These are phyloP conservation scores for Melanotaenia duboulayi DNA, from an alignment of 2,113 vertebrate genomes.

Conservation along the genomic window DNA sequence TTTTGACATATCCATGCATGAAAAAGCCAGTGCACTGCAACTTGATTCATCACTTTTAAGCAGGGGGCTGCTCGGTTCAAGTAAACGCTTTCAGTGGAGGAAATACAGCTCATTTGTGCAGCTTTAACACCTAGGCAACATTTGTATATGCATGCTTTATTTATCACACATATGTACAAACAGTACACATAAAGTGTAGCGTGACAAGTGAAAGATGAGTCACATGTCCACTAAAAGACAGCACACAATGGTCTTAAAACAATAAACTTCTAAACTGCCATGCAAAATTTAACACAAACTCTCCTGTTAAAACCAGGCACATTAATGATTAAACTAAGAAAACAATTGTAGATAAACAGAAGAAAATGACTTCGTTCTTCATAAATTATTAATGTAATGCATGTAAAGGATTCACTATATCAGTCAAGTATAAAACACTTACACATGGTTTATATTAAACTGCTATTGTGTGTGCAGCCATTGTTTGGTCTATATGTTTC, in stretches of 20 bases:
- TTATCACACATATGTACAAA: neutral
- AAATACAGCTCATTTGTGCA: neutral
- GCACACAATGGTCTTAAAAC: neutral
- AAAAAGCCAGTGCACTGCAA: conserved; percentile 20
- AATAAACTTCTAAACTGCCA: neutral
- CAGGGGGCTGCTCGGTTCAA: conserved; percentile 6
- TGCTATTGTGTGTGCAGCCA: neutral
- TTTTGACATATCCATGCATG: conserved; percentile 10
- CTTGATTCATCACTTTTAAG: conserved; percentile 28
- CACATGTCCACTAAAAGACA: neutral
- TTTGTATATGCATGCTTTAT: neutral
- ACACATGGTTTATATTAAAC: neutral
- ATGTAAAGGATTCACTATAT: neutral
- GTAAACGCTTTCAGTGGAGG: conserved; percentile 11
- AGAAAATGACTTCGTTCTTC: neutral
- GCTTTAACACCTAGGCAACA: conserved; percentile 7
- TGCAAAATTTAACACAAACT: neutral
- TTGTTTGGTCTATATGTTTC: neutral
- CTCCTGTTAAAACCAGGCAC: neutral
- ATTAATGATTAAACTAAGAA: neutral
- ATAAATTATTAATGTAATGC: neutral
- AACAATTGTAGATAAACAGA: neutral
- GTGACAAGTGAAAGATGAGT: neutral
- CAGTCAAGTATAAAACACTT: neutral
- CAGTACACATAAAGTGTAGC: neutral